Evolutionary conservation across 2,888 invertebrate genomes (phyloP), one percentile per base, ranked within the genome.

Genomic region (Phaonia tiefii): DNA sequence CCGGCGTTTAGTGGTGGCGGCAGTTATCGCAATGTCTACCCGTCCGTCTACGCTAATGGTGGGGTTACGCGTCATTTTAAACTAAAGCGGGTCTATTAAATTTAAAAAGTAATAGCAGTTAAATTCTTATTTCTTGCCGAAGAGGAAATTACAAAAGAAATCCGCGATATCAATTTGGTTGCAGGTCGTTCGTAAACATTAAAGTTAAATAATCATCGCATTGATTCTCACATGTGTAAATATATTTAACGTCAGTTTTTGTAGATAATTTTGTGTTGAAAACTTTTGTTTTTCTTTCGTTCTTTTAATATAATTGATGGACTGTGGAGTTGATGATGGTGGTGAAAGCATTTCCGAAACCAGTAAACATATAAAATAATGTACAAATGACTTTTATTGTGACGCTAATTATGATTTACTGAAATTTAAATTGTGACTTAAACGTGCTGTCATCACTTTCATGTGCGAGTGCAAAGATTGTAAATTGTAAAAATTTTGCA

Each of bases 271-370:
- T 13, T 60, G n/a, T 54, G 54, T 54, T 20, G 2, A 10, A 8
- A 10, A 11, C 13, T 26, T 26, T 56, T 25, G 26, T 26, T 25
- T 13, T 26, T 56, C 26, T 13, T n/a, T 56, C 26, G 7, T 58
- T 63, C 7, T 56, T 22, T 25, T 56, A 26, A 22, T 63, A 42
- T 60, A n/a, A n/a, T n/a, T n/a, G n/a, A n/a, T n/a, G n/a, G n/a
- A n/a, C n/a, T 60, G 15, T 15, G 39, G 17, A 3, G 15, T 39
- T 37, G 10, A n/a, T 15, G 60, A 63, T 31, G n/a, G 42, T 60
- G 49, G 80, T 69, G 76, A 80, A 80, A 80, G 75, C 76, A 65
- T 69, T 49, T 73, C 42, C 63, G 42, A 42, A 42, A 54, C 22
- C 10, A 54, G 3, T 13, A 25, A 54, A 10, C 22, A 26, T 26